Evolutionary conservation across 2,888 invertebrate genomes (phyloP), one percentile per base, ranked within the genome.

Genomic region (Papilio demoleus): DNA sequence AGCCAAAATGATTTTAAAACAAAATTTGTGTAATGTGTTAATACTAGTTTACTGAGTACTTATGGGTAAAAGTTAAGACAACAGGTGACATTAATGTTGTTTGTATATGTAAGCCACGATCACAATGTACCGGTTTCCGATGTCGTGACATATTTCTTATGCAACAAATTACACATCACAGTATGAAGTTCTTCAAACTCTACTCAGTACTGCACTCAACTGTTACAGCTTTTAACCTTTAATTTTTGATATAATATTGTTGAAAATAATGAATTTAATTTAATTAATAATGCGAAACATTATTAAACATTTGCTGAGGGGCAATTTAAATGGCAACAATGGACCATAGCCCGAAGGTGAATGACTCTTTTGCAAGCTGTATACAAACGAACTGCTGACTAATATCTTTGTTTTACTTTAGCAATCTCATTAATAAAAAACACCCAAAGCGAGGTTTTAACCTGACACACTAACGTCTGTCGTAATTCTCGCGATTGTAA

Each of bases 351-450:
- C 22, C 22, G 62, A 67, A 67, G 67, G 62, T 67, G 45, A 67
- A 45, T 62, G 67, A 34, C 62, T 6, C 34, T 67, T 53, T 62
- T 34, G 67, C 34, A 62, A 67, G 34, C 19, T 59, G 34, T 53
- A 61, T 22, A 61, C 42, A 42, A 34, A 62, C 53, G 61, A 17
- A 53, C 2, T 36, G 14, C 47, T 53, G 53, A 53, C 40, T 19
- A 53, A 67, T 58, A 24, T 40, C 67, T 62, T 67, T 62, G 61
- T 62, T 67, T 56, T 19, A 62, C 31, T 62, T 67, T 62, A 56
- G 67, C 62, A 62, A 67, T 67, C 61, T 4, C 62, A 62, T 67
- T 61, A 61, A 60, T 67, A 61, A 50, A 50, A 47, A 9, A 53
- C 42, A 31, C 61, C 27, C 34, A 17, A 14, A 62, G 62, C 42